phyloP scores from a whole-genome alignment of 2,888 invertebrate species.

The Polyommatus iphigenia region DNA sequence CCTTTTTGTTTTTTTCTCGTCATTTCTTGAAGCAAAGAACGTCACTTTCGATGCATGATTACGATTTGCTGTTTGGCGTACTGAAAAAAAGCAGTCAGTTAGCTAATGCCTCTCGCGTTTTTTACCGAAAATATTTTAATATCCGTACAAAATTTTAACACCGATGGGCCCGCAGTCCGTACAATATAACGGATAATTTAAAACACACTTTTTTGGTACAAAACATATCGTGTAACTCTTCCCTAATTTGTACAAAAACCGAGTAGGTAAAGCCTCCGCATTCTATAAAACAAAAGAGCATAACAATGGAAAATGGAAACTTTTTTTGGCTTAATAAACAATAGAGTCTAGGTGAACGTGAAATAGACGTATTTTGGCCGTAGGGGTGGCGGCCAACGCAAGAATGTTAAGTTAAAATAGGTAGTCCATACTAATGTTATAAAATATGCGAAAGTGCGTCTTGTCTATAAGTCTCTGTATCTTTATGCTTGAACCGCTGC shows the following conservation, averaged over 20 bases:
- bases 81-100: neutral
- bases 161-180: neutral
- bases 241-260: slow-evolving; percentile 56
- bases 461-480: neutral
- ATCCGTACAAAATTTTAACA: slow-evolving; percentile 2
- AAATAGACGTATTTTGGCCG: slow-evolving; percentile 65
- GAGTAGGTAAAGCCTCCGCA: slow-evolving; percentile 56
- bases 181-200: slow-evolving; percentile 23
- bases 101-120: neutral
- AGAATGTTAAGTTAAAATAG: neutral
- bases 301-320: slow-evolving; percentile 69
- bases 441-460: neutral
- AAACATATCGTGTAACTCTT: slow-evolving; percentile 50
- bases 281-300: slow-evolving; percentile 71
- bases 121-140: slow-evolving; percentile 17
- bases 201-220: slow-evolving; percentile 28
- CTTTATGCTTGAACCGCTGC: neutral
- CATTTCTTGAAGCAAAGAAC: neutral
- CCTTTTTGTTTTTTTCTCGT: slow-evolving; percentile 24
- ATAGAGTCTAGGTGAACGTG: slow-evolving; percentile 67
- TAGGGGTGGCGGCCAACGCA: slow-evolving; percentile 52
- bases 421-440: neutral
- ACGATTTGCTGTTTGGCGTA: neutral
- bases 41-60: neutral
- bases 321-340: slow-evolving; percentile 72